Evolutionary conservation across 1,140 invertebrate genomes (phyloP), one percentile per base, ranked within the genome.

Genomic region (Caenorhabditis latens): DNA sequence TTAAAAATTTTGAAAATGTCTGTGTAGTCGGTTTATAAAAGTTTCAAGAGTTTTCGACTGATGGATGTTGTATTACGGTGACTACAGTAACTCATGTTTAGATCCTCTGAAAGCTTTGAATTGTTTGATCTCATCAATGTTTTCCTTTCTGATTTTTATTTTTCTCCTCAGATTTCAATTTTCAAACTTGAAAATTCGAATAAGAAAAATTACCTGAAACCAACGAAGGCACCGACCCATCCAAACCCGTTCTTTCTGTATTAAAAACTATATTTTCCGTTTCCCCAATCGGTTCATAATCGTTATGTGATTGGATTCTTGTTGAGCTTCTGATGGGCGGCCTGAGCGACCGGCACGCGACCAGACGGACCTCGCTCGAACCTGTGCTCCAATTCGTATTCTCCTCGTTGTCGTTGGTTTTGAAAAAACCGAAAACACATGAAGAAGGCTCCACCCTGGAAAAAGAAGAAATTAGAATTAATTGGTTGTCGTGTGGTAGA

Each of bases 341-440:
- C 71, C 71, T 79, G 71, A 79, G 71, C 71, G 71, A 79, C 71
- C 71, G 71, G 71, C 43, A 79, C 71, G 2, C 71, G 71, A 79
- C 71, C 71, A 75, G 63, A 65, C 42, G 84, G 63, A 58, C 67
- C 67, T n/a, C 65, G 14, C 42, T 86, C 86, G 86, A 86, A 86
- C 16, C 86, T 32, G 65, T 86, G 86, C 48, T 86, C 65, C 19
- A 86, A 21, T 55, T 86, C 86, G 42, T 86, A 86, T 32, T 86
- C 86, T 40, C 86, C 86, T 21, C 86, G n/a, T 48, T 86, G 86
- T 57, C 71, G 46, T 50, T 86, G 86, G 75, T 55, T 58, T 57
- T 86, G 86, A 83, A 71, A 86, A 58, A 86, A 83, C 50, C 86
- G 86, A 86, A 86, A 57, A 21, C 75, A 86, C 86, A 86, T 71